Base-by-base conservation (phyloP, 1,140 invertebrate species). In the Drosophila pseudoananassae region DNA sequence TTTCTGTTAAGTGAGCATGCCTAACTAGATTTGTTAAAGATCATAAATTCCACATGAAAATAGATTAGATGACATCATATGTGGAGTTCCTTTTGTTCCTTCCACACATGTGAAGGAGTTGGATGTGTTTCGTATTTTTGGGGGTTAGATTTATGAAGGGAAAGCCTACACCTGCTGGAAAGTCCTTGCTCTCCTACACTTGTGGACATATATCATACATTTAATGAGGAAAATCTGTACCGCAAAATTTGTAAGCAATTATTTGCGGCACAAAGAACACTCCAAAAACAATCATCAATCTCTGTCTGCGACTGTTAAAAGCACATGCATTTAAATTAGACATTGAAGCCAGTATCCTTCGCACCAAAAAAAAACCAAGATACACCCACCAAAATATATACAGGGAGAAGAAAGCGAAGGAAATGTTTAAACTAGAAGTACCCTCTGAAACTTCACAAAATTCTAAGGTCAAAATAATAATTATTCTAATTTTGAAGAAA, bases 241-340 rank as follows among this genome's bases (percentile, higher is more conserved):
- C 29, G 27, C 29, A 20, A 31, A 69, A 82, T 84, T 84, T 84
- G 81, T 84, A 56, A 55, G 75, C 83, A 87, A 87, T 87, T 87
- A 82, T 82, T 69, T 54, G 45, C 33, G 51, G 25, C 57, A 29
- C 33, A 54, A 70, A 73, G 70, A 57, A 63, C 23, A 33, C 12
- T 31, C 40, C 65, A 60, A 51, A 71, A 75, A 51, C 63, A 64
- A 87, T 90, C 89, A 91, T 90, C 88, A 91, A 91, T 91, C 88
- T 91, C 80, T 91, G 89, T 91, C 88, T 73, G 53, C 72, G 66
- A 75, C 79, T 84, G 79, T 89, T 83, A 89, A 89, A 81, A 91
- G 78, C 78, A 83, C 85, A 91, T 91, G 89, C 89, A 91, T 91
- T 91, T 91, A 91, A 91, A 91, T 91, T 91, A 91, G 84, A 90